These are phyloP conservation scores for Tribolium freemani DNA, from an alignment of 2,888 invertebrate genomes.

Conservation along the genomic window DNA sequence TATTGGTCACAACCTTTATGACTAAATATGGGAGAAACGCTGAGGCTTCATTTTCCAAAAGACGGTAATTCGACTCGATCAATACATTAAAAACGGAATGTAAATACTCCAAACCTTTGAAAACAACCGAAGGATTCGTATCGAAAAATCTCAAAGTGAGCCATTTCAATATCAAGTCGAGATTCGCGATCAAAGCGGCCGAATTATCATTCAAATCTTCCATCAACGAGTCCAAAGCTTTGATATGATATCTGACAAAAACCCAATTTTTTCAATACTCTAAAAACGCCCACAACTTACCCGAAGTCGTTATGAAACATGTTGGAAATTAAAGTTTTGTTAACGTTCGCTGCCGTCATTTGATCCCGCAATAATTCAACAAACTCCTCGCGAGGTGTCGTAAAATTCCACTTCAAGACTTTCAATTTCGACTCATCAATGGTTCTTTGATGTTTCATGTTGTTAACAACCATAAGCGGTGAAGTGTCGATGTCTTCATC, in stretches of 20 bases:
- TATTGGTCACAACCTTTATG: constrained; percentile 78
- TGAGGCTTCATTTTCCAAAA: constrained; percentile 92
- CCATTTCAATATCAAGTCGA: constrained; percentile 97
- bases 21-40: constrained; percentile 96
- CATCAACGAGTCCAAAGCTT: constrained; percentile 91
- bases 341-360: constrained; percentile 90
- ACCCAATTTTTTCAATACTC: background rate
- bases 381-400: constrained; percentile 93
- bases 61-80: constrained; percentile 84
- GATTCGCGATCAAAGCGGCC: constrained; percentile 86
- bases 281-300: constrained; percentile 61
- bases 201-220: constrained; percentile 87
- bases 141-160: constrained; percentile 96
- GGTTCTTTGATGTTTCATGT: constrained; percentile 91
- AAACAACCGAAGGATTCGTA: constrained; percentile 96
- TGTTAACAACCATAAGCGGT: constrained; percentile 85
- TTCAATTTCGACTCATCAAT: constrained; percentile 96
- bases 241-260: constrained; percentile 86
- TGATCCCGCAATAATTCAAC: constrained; percentile 92
- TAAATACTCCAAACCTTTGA: constrained; percentile 95
- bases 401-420: constrained; percentile 96
- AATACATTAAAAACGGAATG: constrained; percentile 86
- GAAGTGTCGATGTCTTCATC: constrained; percentile 88
- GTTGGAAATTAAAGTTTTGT: constrained; percentile 87
- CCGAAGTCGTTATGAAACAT: constrained; percentile 96